phyloP scores from a whole-genome alignment of 2,797 vertebrate species.

The Phoeniculus purpureus region DNA sequence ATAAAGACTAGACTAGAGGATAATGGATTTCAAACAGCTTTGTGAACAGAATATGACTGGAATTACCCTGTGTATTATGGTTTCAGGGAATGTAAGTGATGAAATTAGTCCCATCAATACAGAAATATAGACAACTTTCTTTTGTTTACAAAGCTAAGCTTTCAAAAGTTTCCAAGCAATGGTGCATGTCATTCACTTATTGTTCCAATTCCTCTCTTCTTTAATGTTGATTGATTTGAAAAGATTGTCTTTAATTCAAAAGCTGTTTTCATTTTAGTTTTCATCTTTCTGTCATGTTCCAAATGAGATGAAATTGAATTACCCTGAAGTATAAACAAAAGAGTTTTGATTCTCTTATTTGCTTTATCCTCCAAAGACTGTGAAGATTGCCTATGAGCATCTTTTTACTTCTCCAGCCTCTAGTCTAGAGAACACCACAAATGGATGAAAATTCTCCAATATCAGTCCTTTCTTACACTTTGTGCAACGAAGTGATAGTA shows the following conservation, averaged over 20 bases:
- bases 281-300: slow-evolving; percentile 75
- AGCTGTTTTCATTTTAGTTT: slow-evolving; percentile 78
- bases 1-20: neutral
- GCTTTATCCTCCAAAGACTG: slow-evolving; percentile 65
- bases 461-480: neutral
- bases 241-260: slow-evolving; percentile 75
- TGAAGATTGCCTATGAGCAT: slow-evolving; percentile 34
- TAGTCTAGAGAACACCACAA: neutral
- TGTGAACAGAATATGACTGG: slow-evolving; percentile 28
- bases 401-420: slow-evolving; percentile 41
- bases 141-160: slow-evolving; percentile 72
- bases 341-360: slow-evolving; percentile 69
- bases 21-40: slow-evolving; percentile 35
- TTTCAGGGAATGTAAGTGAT: slow-evolving; percentile 61
- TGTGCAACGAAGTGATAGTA: neutral
- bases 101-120: slow-evolving; percentile 70
- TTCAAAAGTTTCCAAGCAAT: slow-evolving; percentile 75
- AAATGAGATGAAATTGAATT: slow-evolving; percentile 77
- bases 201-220: slow-evolving; percentile 71
- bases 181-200: slow-evolving; percentile 70
- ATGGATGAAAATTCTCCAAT: neutral
- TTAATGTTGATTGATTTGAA: slow-evolving; percentile 77
- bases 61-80: slow-evolving; percentile 32
- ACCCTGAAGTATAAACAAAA: slow-evolving; percentile 71
- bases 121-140: slow-evolving; percentile 62